These are phyloP conservation scores for Nasonia oneida DNA, from an alignment of 2,888 invertebrate species.

Conservation along the genomic window DNA sequence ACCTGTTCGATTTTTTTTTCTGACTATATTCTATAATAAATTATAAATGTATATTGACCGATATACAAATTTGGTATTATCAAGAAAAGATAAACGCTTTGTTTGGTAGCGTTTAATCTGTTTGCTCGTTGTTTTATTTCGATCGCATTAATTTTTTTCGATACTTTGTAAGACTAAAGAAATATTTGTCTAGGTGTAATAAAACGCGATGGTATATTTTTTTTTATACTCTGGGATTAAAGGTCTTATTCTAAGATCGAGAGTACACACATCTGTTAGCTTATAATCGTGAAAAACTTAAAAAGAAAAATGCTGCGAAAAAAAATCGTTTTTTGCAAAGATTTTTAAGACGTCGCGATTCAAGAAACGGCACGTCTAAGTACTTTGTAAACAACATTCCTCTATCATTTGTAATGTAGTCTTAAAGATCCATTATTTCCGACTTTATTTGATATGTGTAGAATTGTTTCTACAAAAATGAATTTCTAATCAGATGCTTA, in stretches of 20 bases:
- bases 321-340: slow-evolving; percentile 20
- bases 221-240: slow-evolving; percentile 25
- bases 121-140: slow-evolving; percentile 19
- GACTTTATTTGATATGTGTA: not conserved
- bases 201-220: slow-evolving; percentile 25
- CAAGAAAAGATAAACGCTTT: slow-evolving; percentile 24
- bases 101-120: slow-evolving; percentile 17
- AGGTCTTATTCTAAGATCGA: slow-evolving; percentile 1
- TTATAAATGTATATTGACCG: slow-evolving; percentile 18
- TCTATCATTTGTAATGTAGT: slow-evolving; percentile 21
- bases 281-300: slow-evolving; percentile 12
- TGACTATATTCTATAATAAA: slow-evolving; percentile 32
- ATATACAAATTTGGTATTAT: slow-evolving; percentile 45
- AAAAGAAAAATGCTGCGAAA: slow-evolving; percentile 11
- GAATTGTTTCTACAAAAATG: not conserved
- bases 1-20: slow-evolving; percentile 17
- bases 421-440: slow-evolving; percentile 3
- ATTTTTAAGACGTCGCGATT: slow-evolving; percentile 34
- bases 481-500: not conserved
- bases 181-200: slow-evolving; percentile 6
- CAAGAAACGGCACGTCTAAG: slow-evolving; percentile 35
- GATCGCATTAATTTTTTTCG: slow-evolving; percentile 32
- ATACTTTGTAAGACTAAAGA: slow-evolving; percentile 26
- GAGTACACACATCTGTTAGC: slow-evolving; percentile 5
- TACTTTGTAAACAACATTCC: slow-evolving; percentile 49